Evolutionary conservation across 2,113 vertebrate species (phyloP).

Genomic region (Pteropus alecto): DNA sequence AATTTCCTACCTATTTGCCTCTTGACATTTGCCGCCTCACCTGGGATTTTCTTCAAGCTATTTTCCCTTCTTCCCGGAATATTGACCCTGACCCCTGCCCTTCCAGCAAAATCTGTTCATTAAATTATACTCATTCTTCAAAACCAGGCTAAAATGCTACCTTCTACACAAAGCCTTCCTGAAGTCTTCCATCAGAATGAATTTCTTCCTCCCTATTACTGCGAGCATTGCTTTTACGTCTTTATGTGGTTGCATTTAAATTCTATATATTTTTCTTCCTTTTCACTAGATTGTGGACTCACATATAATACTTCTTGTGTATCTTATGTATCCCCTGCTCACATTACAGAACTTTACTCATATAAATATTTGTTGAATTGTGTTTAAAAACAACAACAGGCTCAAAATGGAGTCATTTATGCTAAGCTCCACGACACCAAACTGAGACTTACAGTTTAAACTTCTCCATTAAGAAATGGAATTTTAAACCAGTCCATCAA

Average conservation of each 20-base stretch:
- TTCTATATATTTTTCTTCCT: not conserved
- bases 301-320: not conserved
- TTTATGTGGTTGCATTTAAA: not conserved
- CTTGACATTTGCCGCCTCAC: not conserved
- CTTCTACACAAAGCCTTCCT: not conserved
- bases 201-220: not conserved
- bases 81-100: not conserved
- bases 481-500: not conserved
- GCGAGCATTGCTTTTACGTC: not conserved
- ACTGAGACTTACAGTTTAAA: not conserved
- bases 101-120: not conserved
- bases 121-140: constrained; percentile 17
- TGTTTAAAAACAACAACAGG: not conserved
- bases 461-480: not conserved
- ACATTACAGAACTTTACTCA: not conserved
- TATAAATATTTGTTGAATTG: not conserved
- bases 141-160: not conserved
- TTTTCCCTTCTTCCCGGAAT: not conserved
- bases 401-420: not conserved
- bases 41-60: not conserved
- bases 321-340: not conserved
- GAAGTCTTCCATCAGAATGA: not conserved
- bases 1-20: not conserved
- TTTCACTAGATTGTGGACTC: not conserved
- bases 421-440: not conserved